These are phyloP conservation scores for Xiphophorus hellerii DNA, from an alignment of 2,113 vertebrate genomes.

Conservation along the genomic window DNA sequence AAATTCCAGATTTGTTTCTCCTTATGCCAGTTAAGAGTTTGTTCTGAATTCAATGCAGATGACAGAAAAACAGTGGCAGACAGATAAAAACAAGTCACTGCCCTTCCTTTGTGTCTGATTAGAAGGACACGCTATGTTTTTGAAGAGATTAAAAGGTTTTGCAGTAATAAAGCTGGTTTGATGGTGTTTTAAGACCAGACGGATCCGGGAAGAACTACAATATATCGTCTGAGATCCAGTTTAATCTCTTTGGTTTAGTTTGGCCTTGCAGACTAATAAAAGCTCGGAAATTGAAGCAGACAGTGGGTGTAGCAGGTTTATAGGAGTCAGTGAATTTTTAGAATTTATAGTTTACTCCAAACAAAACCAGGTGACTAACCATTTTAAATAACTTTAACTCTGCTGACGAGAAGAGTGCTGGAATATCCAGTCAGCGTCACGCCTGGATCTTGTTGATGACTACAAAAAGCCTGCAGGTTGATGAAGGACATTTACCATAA, in stretches of 20 bases:
- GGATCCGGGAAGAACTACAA: slow-evolving; percentile 4
- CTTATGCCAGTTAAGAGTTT: neutral
- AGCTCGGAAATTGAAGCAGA: neutral
- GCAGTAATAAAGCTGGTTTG: neutral
- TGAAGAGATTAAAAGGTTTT: slow-evolving; percentile 33
- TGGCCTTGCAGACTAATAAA: neutral
- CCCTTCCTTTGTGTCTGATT: neutral
- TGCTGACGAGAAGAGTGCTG: neutral
- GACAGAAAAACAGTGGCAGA: slow-evolving; percentile 28
- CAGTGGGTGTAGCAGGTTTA: neutral
- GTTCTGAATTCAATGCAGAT: slow-evolving; percentile 27
- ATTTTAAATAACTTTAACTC: too few relatives aligned
- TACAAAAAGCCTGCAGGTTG: too few relatives aligned
- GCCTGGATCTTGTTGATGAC: too few relatives aligned
- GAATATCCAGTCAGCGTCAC: too few relatives aligned
- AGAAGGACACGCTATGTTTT: slow-evolving; percentile 28
- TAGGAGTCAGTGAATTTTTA: too few relatives aligned
- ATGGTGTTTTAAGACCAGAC: neutral
- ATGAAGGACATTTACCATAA: too few relatives aligned
- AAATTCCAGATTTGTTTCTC: neutral
- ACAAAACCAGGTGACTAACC: neutral
- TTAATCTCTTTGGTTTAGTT: neutral
- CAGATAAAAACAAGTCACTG: slow-evolving; percentile 52
- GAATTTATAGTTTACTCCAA: neutral
- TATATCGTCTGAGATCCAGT: slow-evolving; percentile 26